phyloP scores from a whole-genome alignment of 2,113 vertebrate genomes.

The Percina caprodes region DNA sequence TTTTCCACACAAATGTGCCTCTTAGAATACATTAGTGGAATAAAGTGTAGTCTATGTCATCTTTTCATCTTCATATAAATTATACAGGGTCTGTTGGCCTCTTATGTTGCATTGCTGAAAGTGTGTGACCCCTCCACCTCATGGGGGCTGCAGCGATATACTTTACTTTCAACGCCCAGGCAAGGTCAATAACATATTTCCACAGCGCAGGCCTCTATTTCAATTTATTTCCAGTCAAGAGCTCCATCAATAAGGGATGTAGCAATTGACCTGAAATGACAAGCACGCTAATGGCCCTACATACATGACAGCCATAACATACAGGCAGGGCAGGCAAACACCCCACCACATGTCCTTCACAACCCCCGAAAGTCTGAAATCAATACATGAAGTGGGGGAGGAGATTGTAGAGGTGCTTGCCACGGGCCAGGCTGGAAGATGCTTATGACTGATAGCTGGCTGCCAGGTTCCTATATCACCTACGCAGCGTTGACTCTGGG shows the following conservation, averaged over 20 bases:
- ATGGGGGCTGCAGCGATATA: neutral
- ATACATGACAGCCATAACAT: constrained; percentile 56
- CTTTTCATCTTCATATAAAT: neutral
- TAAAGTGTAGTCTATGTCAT: neutral
- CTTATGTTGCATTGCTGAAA: constrained; percentile 2
- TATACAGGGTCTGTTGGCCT: neutral
- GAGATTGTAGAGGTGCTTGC: constrained; percentile 7
- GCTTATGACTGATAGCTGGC: constrained; percentile 55
- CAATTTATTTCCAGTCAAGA: constrained; percentile 57
- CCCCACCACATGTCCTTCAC: constrained; percentile 33
- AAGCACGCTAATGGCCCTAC: constrained; percentile 49
- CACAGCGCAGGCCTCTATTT: constrained; percentile 27
- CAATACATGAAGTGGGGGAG: constrained; percentile 52
- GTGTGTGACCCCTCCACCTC: neutral
- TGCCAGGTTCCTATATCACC: constrained; percentile 59
- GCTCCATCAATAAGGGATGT: constrained; percentile 60
- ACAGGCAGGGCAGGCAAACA: constrained; percentile 29
- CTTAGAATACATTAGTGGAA: too few species aligned
- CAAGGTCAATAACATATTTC: constrained; percentile 55
- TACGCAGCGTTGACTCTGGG: constrained; percentile 58
- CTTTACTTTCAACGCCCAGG: constrained; percentile 13
- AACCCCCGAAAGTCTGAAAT: constrained; percentile 52
- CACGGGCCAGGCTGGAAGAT: constrained; percentile 13
- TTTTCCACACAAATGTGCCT: too few species aligned
- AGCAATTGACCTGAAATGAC: constrained; percentile 50